Evolutionary conservation across 1,140 invertebrate genomes (phyloP), one percentile per base, ranked within the genome.

Genomic region (Teleopsis dalmanni): DNA sequence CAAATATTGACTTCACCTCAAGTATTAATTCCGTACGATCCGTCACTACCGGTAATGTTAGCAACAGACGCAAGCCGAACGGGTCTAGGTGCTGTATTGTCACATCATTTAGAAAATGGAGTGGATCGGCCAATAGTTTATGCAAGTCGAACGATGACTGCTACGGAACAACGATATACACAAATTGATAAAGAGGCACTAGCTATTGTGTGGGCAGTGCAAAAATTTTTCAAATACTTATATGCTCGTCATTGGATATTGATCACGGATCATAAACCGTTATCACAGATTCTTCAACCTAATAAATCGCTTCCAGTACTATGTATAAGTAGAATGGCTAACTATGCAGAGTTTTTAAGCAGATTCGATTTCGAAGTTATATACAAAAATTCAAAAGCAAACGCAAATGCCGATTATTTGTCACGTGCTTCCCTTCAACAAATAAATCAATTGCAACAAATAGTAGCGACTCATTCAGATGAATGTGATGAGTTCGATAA

Each of bases 151-250:
- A 48, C 63, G 3, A 48, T 80, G 18, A 60, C 55, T 14, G 23
- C 48, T 23, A 56, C 72, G 14, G 75, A 79, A 57, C 57, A 53
- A 46, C 70, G 72, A 37, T 75, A 73, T 47, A 34, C 57, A 19
- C 62, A 74, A 45, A 66, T 73, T 18, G 74, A 79, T 37, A 70
- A 71, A 47, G 75, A 78, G 59, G 72, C 57, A 3, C 54, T 73
- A 2, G 59, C 62, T 5, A 64, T 76, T 14, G 47, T 75, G 14
- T 72, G 58, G 52, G 66, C 54, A 9, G 55, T 70, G 1, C 50
- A 62, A 34, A 65, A 63, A 48, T 71, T 75, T 55, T 62, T 72
- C 49, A 33, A 72, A 31, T 75, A 70, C 40, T 29, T 76, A 7
- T 74, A 62, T 51, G 74, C 72, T 4, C 37, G 64, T 13, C 44